Evolutionary conservation across 2,888 invertebrate genomes (phyloP).

Genomic region (Spisula solida): DNA sequence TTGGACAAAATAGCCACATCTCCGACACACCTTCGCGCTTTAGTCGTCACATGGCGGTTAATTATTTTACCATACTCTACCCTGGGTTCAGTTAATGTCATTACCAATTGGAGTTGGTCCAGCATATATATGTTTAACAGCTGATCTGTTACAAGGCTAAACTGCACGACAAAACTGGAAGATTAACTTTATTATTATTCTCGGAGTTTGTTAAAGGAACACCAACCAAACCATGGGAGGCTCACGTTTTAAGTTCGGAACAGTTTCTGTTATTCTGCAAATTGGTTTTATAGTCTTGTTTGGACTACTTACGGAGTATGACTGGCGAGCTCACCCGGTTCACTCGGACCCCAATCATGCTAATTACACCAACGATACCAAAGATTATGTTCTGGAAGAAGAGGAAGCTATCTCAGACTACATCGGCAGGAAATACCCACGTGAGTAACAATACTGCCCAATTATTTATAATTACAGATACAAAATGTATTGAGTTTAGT

Average conservation of each 20-base stretch:
- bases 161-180: background rate
- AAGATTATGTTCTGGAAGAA: background rate
- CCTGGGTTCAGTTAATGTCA: background rate
- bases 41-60: background rate
- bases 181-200: background rate
- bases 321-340: slow-evolving; percentile 56
- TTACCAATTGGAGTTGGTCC: background rate
- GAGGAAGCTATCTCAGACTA: background rate
- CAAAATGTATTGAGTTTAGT: no score
- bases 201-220: background rate
- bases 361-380: slow-evolving; percentile 28
- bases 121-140: background rate
- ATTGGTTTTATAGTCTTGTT: slow-evolving; percentile 69
- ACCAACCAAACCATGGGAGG: background rate
- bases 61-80: background rate
- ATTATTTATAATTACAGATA: background rate
- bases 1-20: background rate
- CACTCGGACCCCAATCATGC: slow-evolving; percentile 26
- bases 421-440: slow-evolving; percentile 45
- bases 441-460: slow-evolving; percentile 23
- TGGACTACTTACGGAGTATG: slow-evolving; percentile 68
- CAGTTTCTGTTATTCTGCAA: slow-evolving; percentile 60
- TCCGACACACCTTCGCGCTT: slow-evolving; percentile 8
- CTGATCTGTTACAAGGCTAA: background rate
- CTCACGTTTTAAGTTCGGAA: slow-evolving; percentile 54